These are phyloP conservation scores for Lycocerus yunnanus DNA, from an alignment of 2,888 invertebrate species.

Conservation along the genomic window DNA sequence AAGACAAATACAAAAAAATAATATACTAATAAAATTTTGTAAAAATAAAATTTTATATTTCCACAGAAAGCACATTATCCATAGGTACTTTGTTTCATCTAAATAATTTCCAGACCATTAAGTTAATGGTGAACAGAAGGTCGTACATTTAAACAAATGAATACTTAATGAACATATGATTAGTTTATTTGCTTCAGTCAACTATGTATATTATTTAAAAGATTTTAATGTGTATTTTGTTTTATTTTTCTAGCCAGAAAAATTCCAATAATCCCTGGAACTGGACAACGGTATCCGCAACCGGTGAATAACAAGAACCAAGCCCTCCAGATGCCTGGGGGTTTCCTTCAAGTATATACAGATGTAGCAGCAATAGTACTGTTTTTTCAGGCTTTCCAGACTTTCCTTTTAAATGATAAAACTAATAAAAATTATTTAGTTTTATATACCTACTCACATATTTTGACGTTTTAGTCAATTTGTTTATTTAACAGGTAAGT, in stretches of 20 bases:
- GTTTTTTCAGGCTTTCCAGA: conserved; percentile 27
- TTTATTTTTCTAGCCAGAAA: conserved; percentile 61
- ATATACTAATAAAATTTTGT: neutral
- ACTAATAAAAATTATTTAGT: neutral
- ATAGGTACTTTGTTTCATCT: neutral
- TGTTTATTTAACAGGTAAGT: neutral
- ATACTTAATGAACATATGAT: neutral
- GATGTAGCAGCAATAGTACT: conserved; percentile 15
- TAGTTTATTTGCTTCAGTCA: neutral
- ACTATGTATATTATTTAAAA: neutral
- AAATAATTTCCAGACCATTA: neutral
- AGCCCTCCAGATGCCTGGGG: conserved; percentile 61
- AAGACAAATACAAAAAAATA: no score
- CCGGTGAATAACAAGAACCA: conserved; percentile 66
- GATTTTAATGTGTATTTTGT: neutral
- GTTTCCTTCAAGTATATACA: conserved; percentile 34
- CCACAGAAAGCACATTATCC: neutral
- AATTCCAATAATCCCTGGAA: conserved; percentile 66
- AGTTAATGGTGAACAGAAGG: neutral
- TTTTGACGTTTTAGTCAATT: neutral
- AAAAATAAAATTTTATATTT: neutral
- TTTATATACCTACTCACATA: neutral
- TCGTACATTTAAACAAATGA: neutral
- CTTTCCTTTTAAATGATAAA: conserved; percentile 23
- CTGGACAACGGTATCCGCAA: conserved; percentile 68